Conservation (phyloP, 2,113 vertebrate species). For the Physeter macrocephalus region DNA sequence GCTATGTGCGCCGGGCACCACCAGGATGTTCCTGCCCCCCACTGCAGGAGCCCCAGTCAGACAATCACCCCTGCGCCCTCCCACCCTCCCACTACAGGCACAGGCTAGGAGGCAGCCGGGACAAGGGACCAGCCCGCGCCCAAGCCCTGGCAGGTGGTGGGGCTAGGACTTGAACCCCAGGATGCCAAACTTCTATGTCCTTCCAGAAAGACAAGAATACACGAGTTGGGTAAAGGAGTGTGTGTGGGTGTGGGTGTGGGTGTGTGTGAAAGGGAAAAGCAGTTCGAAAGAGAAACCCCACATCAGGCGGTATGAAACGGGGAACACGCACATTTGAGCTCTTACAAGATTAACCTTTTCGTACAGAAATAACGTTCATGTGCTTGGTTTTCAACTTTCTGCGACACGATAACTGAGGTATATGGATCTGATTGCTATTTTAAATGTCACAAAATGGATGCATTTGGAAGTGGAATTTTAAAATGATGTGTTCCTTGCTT, state of each 20-base stretch:
- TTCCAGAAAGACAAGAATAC: background rate
- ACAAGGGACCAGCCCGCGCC: accelerated
- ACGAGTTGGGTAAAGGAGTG: background rate
- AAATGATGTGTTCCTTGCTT: background rate
- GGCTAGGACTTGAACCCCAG: background rate
- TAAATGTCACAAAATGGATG: background rate
- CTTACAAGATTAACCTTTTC: background rate
- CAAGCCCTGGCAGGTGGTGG: background rate
- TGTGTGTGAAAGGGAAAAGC: background rate
- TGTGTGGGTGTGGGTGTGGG: no score
- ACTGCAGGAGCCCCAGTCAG: accelerated
- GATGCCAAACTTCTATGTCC: no score
- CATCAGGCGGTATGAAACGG: accelerated
- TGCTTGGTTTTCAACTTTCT: background rate
- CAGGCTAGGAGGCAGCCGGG: accelerated
- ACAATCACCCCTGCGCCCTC: accelerated
- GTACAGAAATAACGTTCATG: background rate
- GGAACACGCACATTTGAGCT: accelerated
- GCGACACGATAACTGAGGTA: accelerated
- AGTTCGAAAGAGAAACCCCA: accelerated
- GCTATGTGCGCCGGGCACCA: background rate
- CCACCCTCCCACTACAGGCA: accelerated
- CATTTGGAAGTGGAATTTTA: background rate
- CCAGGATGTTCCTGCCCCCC: accelerated
- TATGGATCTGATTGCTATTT: background rate